A percentile compares a stretch with the other conserved stretches of the same genome.
Conservation (phyloP, 2,888 invertebrate species). For the Cataglyphis cursor region DNA sequence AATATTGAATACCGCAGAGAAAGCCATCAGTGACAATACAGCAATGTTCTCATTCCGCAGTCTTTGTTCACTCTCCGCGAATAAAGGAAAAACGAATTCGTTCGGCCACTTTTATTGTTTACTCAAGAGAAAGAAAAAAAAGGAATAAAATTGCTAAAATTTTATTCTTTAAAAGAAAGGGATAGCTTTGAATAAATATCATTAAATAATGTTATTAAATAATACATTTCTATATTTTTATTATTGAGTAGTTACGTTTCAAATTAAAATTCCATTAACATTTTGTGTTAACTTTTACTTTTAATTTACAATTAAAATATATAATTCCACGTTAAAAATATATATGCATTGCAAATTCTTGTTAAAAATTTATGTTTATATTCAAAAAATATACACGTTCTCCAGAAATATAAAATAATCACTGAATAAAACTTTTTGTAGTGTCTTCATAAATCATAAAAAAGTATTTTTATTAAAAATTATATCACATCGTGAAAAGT, state of each 20-base stretch:
- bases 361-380: background rate
- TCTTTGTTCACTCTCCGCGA: conserved; percentile 23
- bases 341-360: background rate
- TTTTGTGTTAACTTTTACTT: background rate
- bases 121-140: background rate
- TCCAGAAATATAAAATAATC: background rate
- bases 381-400: too few species aligned
- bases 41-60: conserved; percentile 27
- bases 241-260: background rate
- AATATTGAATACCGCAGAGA: conserved; percentile 26
- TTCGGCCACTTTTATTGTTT: conserved; percentile 28
- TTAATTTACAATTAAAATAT: background rate
- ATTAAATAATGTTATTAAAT: background rate
- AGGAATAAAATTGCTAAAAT: background rate
- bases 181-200: background rate
- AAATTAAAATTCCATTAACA: background rate
- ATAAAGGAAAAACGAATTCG: conserved; percentile 33
- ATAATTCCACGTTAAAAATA: background rate
- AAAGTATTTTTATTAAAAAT: conserved; percentile 24
- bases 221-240: background rate
- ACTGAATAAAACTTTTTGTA: background rate
- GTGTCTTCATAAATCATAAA: background rate
- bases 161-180: conserved; percentile 3
- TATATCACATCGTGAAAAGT: conserved; percentile 5
- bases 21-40: conserved; percentile 28